These are phyloP conservation scores for Endotricha flammealis DNA, from an alignment of 2,888 invertebrate genomes.

Conservation along the genomic window DNA sequence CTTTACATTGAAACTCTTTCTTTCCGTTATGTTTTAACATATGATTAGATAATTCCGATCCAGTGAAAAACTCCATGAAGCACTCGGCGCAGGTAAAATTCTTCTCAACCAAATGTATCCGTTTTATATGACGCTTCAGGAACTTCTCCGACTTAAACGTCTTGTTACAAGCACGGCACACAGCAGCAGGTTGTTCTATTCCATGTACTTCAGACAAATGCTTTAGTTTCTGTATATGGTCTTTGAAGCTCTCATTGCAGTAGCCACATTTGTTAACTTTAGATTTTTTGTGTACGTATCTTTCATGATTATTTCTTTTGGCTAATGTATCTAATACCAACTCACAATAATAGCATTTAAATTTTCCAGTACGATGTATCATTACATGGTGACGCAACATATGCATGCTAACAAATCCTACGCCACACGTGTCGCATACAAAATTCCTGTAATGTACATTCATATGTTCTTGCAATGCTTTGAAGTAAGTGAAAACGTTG, in stretches of 20 bases:
- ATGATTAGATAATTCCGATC: constrained; percentile 41
- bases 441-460: constrained; percentile 42
- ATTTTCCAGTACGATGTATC: constrained; percentile 24
- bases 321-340: constrained; percentile 52
- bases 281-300: constrained; percentile 33
- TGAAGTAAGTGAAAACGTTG: constrained; percentile 27
- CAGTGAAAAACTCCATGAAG: constrained; percentile 26
- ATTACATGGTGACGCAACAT: constrained; percentile 11
- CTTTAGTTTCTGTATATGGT: constrained; percentile 26
- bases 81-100: constrained; percentile 22
- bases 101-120: constrained; percentile 24
- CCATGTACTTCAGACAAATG: constrained; percentile 33
- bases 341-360: constrained; percentile 31
- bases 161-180: too few relatives aligned
- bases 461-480: constrained; percentile 38
- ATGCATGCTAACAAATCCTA: constrained; percentile 17
- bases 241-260: constrained; percentile 32
- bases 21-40: too few relatives aligned
- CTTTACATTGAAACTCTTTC: too few relatives aligned
- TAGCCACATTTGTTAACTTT: constrained; percentile 32
- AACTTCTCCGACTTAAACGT: too few relatives aligned
- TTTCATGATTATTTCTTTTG: constrained; percentile 48
- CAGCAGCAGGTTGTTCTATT: too few relatives aligned
- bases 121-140: constrained; percentile 13
- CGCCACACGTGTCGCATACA: constrained; percentile 36